Base-by-base conservation (phyloP, 2,113 vertebrate genomes). In the Semicossyphus pulcher region DNA sequence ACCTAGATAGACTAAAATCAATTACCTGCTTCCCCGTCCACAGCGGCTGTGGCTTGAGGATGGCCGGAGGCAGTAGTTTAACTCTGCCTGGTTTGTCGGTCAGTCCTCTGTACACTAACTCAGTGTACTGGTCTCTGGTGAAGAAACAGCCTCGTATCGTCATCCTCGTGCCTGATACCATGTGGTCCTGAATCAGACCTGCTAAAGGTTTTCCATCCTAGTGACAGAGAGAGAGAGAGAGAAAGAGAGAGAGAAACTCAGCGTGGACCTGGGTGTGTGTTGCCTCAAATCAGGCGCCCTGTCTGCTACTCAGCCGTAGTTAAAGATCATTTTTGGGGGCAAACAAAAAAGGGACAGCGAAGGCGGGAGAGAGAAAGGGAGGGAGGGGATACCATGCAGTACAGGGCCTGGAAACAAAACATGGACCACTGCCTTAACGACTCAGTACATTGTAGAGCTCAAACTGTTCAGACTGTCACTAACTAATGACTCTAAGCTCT, bases 21-120 rank as follows among this genome's bases (percentile, higher is more conserved):
- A 37, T 2, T 37, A 98, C 98, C 96, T 99, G 97, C 65, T 99
- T 99, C 58, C 98, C 98, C 1, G 97, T 97, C 98, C 98, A 99
- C 2, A 99, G 92, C 0, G 4, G 79, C n/a, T 89, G 92, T 0
- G 98, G 98, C 76, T 96, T 97, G 84, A 96, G 57, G 36, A 99
- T 86, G 54, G 96, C 95, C 0, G 98, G 96, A 3, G 94, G 94
- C 21, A 96, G 91, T 32, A 92, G 80, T 74, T 92, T 95, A 5
- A 99, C 94, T 7, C 93, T 86, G 4, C 97, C 97, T 0, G 69
- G 92, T 87, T 93, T 96, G 90, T 99, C 97, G 0, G 95, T 99
- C 67, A 99, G 93, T 0, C 98, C 98, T 84, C 96, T 90, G 91
- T 97, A 99, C 9, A 99, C 94, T 56, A 99, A 90, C 83, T 96